phyloP scores from a whole-genome alignment of 2,888 invertebrate species.

The Cerastis leucographa region DNA sequence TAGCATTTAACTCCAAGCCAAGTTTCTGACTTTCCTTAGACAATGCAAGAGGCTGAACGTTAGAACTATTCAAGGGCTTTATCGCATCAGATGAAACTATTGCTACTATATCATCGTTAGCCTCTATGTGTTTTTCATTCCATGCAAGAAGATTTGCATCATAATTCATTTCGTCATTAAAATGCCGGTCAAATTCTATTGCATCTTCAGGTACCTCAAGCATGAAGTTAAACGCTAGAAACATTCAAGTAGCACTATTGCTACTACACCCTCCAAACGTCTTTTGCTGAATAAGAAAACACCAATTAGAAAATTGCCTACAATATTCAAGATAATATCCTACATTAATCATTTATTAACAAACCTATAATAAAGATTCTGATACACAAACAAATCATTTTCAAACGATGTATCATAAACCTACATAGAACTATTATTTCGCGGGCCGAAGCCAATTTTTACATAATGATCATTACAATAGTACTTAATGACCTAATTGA shows the following conservation, averaged over 20 bases:
- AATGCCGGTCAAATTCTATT: background rate
- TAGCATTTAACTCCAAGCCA: background rate
- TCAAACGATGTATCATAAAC: slow-evolving; percentile 36
- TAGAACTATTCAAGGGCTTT: background rate
- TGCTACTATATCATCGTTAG: background rate
- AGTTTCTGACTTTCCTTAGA: background rate
- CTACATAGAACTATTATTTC: slow-evolving; percentile 35
- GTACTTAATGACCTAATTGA: slow-evolving; percentile 61
- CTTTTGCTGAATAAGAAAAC: background rate
- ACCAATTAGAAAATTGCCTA: background rate
- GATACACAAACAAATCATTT: slow-evolving; percentile 46
- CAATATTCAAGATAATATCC: background rate
- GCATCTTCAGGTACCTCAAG: background rate
- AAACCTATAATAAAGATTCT: slow-evolving; percentile 3
- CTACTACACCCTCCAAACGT: background rate
- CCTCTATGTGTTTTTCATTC: background rate
- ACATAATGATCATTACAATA: slow-evolving; percentile 52
- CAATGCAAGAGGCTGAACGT: background rate
- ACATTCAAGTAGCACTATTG: too few species aligned
- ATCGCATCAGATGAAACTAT: background rate
- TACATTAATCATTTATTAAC: background rate
- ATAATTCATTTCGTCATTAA: background rate
- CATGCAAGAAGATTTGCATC: background rate
- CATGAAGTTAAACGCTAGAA: too few species aligned
- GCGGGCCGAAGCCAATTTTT: slow-evolving; percentile 25